Percentiles rank a stretch among this genome's conserved stretches.
phyloP scores from a whole-genome alignment of 2,888 invertebrate genomes.

The Neoitamus cyanurus region DNA sequence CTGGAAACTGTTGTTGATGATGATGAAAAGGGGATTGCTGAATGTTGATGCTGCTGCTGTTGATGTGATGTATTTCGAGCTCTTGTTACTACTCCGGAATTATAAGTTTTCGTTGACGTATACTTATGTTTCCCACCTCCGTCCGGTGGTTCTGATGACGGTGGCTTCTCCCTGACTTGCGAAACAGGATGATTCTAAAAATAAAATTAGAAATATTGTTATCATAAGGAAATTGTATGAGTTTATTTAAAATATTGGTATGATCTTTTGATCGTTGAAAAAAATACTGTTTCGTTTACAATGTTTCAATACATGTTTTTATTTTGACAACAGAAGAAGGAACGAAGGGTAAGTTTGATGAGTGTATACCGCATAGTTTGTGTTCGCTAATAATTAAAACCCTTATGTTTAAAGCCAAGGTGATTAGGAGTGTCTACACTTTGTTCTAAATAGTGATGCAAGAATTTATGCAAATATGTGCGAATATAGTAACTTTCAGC shows the following conservation, averaged over 20 bases:
- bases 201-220: neutral
- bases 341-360: too few relatives aligned
- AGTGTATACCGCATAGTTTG: too few relatives aligned
- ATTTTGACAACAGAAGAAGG: too few relatives aligned
- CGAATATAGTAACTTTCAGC: too few relatives aligned
- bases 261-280: neutral
- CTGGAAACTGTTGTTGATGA: conserved; percentile 38
- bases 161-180: conserved; percentile 48
- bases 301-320: too few relatives aligned
- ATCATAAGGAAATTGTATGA: neutral
- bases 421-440: too few relatives aligned
- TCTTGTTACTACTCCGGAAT: conserved; percentile 46
- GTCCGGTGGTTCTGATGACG: conserved; percentile 51
- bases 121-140: conserved; percentile 47
- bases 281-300: too few relatives aligned
- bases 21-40: conserved; percentile 1
- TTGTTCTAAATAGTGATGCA: too few relatives aligned
- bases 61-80: conserved; percentile 42
- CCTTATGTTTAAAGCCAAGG: too few relatives aligned
- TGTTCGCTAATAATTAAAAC: too few relatives aligned
- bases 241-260: neutral
- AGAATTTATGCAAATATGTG: too few relatives aligned
- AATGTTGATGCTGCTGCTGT: neutral
- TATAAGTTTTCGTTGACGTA: conserved; percentile 20
- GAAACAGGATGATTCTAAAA: conserved; percentile 43